phyloP scores from a whole-genome alignment of 2,888 invertebrate genomes.

The Rhamnusium bicolor region DNA sequence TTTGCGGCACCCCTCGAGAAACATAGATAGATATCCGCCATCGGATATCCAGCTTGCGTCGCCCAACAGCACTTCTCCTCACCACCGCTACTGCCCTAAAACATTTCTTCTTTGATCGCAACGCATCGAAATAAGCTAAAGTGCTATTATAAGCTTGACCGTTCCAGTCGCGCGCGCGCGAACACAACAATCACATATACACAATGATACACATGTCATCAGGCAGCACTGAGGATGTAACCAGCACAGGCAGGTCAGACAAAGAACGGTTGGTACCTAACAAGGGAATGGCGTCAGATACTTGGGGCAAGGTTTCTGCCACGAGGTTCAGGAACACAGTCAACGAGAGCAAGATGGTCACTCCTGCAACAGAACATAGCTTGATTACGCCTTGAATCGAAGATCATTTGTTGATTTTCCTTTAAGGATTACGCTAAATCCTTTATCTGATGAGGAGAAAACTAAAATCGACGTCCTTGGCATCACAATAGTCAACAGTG shows the following conservation, averaged over 20 bases:
- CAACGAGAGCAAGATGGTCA: constrained; percentile 99
- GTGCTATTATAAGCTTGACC: constrained; percentile 49
- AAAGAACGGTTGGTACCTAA: constrained; percentile 86
- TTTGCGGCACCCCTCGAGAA: constrained; percentile 62
- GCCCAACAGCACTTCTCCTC: constrained; percentile 63
- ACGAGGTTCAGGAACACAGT: constrained; percentile 99
- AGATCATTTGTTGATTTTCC: background rate
- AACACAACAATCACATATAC: constrained; percentile 70
- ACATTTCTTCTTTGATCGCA: constrained; percentile 72
- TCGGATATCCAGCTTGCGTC: constrained; percentile 59
- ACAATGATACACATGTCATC: constrained; percentile 71
- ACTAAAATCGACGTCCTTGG: background rate
- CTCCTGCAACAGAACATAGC: constrained; percentile 90
- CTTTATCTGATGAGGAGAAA: background rate
- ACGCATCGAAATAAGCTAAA: constrained; percentile 57
- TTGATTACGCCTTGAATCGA: constrained; percentile 70
- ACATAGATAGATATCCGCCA: constrained; percentile 55
- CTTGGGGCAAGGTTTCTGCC: constrained; percentile 99
- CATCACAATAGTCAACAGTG: background rate
- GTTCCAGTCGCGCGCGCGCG: constrained; percentile 65
- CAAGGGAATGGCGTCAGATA: constrained; percentile 99
- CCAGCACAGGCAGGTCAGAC: constrained; percentile 73
- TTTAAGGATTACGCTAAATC: background rate
- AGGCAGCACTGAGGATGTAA: constrained; percentile 71
- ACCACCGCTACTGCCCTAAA: constrained; percentile 65